phyloP scores from a whole-genome alignment of 2,113 vertebrate genomes.

The Dinomys branickii region DNA sequence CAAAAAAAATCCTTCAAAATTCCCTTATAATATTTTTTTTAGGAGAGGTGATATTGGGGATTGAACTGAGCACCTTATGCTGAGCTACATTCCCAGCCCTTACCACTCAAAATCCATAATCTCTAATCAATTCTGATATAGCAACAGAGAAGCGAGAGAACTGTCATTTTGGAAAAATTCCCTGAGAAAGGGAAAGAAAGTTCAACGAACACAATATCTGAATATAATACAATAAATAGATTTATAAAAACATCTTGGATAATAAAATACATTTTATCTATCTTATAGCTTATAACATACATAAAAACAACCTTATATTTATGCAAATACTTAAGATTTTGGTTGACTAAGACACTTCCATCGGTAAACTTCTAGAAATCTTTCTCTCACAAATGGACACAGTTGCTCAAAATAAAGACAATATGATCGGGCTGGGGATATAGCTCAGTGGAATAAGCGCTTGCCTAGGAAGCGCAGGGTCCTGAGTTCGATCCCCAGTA shows the following conservation, averaged over 20 bases:
- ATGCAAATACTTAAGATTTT: background rate
- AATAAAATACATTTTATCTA: background rate
- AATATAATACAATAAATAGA: background rate
- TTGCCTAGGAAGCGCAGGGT: no score
- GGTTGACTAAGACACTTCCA: background rate
- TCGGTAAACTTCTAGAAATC: background rate
- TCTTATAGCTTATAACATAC: background rate
- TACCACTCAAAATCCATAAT: slow-evolving; percentile 11
- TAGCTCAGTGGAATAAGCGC: no score
- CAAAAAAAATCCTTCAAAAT: background rate
- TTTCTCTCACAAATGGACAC: background rate
- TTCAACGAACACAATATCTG: slow-evolving; percentile 16
- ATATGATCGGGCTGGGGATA: no score
- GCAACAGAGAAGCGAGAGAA: slow-evolving; percentile 45
- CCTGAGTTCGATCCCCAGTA: no score
- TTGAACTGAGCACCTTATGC: background rate
- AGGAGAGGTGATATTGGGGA: background rate
- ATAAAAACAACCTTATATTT: background rate
- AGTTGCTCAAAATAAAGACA: background rate
- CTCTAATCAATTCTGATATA: slow-evolving; percentile 2
- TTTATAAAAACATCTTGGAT: background rate
- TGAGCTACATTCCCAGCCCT: background rate
- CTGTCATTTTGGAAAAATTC: background rate
- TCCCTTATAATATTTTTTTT: background rate
- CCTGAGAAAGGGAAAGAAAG: background rate